Evolutionary conservation across 2,888 invertebrate genomes (phyloP).

Genomic region (Drosophila nr. perissopoda): DNA sequence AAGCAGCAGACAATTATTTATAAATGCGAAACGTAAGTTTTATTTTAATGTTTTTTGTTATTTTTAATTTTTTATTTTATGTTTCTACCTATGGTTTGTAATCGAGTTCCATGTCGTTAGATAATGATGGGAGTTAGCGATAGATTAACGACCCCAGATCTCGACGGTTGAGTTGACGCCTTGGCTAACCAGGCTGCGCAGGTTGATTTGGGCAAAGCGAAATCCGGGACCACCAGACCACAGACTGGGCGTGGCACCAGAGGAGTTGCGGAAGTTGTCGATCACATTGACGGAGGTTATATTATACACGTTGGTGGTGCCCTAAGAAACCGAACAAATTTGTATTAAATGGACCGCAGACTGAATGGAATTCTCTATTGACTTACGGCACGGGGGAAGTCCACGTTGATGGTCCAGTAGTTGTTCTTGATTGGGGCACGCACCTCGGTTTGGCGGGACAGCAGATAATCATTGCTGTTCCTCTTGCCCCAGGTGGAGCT

Average conservation of each 20-base stretch:
- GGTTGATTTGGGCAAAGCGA: slow-evolving; percentile 50
- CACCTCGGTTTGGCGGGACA: slow-evolving; percentile 51
- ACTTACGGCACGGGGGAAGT: slow-evolving; percentile 64
- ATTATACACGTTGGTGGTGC: slow-evolving; percentile 36
- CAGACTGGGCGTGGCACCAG: slow-evolving; percentile 66
- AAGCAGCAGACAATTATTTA: background rate
- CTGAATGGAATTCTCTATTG: background rate
- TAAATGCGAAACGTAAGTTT: slow-evolving; percentile 7
- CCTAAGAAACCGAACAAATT: slow-evolving; percentile 37
- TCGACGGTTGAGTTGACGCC: slow-evolving; percentile 75
- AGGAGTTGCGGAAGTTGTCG: slow-evolving; percentile 74
- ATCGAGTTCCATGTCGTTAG: background rate
- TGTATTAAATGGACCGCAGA: background rate
- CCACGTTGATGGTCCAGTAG: slow-evolving; percentile 50
- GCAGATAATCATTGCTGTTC: slow-evolving; percentile 45
- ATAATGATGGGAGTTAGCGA: background rate
- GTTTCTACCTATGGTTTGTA: background rate
- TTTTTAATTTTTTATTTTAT: background rate
- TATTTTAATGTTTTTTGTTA: background rate
- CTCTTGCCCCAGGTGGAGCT: slow-evolving; percentile 62
- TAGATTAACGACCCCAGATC: slow-evolving; percentile 60
- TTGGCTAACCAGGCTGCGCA: slow-evolving; percentile 48
- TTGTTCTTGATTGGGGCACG: slow-evolving; percentile 56
- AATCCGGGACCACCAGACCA: slow-evolving; percentile 66
- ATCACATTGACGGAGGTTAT: slow-evolving; percentile 60